Percentiles rank a stretch among this genome's conserved stretches.
phyloP scores from a whole-genome alignment of 2,113 vertebrate genomes.

The Poecilia latipinna region DNA sequence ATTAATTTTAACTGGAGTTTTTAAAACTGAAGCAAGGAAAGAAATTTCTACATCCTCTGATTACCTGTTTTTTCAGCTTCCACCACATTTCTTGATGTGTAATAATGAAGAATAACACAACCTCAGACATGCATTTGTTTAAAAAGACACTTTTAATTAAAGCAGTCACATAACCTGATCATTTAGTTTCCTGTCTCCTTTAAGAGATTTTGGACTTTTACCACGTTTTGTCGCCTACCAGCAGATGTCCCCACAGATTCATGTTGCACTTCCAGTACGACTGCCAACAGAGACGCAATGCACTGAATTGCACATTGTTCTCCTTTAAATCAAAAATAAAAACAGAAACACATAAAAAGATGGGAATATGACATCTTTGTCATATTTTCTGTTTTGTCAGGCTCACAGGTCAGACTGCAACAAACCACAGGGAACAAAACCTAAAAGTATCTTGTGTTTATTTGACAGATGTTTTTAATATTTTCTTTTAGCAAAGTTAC shows the following conservation, averaged over 20 bases:
- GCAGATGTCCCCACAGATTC: slow-evolving; percentile 4
- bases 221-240: background rate
- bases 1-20: no score
- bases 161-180: no score
- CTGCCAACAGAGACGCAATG: background rate
- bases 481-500: background rate
- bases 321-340: background rate
- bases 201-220: background rate
- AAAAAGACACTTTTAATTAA: no score
- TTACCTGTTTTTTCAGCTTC: no score
- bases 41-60: no score
- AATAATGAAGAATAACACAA: background rate
- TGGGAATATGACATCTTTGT: background rate
- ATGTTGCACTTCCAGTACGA: background rate
- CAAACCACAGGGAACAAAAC: background rate
- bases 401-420: background rate
- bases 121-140: background rate
- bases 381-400: background rate
- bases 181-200: background rate
- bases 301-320: background rate
- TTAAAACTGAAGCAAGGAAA: no score
- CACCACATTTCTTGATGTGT: no score
- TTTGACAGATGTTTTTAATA: background rate
- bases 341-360: background rate
- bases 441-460: background rate